phyloP scores from a whole-genome alignment of 2,797 vertebrate species.

The Heteromormyrus szaboi region DNA sequence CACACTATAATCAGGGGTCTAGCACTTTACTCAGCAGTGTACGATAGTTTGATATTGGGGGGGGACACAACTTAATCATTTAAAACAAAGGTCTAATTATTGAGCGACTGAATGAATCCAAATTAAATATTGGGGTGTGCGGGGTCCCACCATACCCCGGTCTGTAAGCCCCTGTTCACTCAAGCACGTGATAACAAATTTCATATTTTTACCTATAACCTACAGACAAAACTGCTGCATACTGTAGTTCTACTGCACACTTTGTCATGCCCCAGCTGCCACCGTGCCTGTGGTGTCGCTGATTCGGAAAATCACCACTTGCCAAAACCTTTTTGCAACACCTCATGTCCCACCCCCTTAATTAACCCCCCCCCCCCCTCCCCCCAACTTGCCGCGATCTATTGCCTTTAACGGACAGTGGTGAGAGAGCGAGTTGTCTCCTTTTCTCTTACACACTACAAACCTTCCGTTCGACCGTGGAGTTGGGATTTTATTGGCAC shows the following conservation, averaged over 20 bases:
- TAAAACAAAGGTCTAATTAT: not conserved
- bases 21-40: not conserved
- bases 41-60: not conserved
- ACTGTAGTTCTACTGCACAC: not conserved
- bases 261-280: not conserved
- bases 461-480: not conserved
- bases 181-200: not conserved
- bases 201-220: not conserved
- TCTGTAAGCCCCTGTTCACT: not conserved
- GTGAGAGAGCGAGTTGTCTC: not conserved
- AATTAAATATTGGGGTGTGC: not conserved
- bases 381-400: not conserved
- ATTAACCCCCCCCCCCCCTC: not conserved
- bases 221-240: not conserved
- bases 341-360: not conserved
- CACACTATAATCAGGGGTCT: slow-evolving; percentile 6
- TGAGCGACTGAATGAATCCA: not conserved
- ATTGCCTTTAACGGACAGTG: not conserved
- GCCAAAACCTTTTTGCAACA: not conserved
- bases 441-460: not conserved
- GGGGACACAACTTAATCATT: not conserved
- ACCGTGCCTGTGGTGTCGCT: not conserved
- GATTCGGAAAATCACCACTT: not conserved
- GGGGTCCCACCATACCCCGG: not conserved
- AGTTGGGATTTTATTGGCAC: not conserved